Base-by-base conservation (phyloP, 2,113 vertebrate species). In the Notechis scutatus region DNA sequence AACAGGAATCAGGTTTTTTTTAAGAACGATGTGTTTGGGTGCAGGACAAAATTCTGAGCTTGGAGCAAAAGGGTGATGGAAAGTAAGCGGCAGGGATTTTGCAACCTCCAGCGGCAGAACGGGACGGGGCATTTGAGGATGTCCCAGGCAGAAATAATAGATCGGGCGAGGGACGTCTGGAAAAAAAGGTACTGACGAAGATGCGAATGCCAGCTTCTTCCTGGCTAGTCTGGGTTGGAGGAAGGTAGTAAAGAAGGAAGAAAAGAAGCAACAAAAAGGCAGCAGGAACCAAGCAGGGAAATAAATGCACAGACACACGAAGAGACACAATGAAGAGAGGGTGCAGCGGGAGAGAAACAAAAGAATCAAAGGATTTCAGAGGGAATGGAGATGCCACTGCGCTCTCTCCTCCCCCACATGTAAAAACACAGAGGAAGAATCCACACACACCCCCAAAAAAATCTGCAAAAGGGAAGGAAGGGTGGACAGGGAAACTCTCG, bases 141-240 rank as follows among this genome's bases (percentile, higher is more conserved):
- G 74, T 23, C 74, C 50, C 6, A 3, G 20, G 23, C n/a, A 52
- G 2, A 89, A 59, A 87, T n/a, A n/a, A 91, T 59, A 42, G 55
- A 45, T 45, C 5, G n/a, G 50, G 42, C 0, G 42, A 64, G 87
- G 2, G 12, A 86, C 0, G 8, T 52, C 88, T 86, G 9, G 74
- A 2, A 0, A 2, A 15, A 3, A 14, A 5, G 20, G 20, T 5
- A 85, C 26, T 24, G 0, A 29, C 11, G 34, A 14, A 1, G n/a
- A 24, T 1, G 14, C 0, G 10, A 54, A 11, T 29, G 54, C 39
- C 69, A 34, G 26, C 10, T 64, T 64, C 10, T 64, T 64, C 11
- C 59, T 1, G 26, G 59, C 59, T 64, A 64, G 0, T 3, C 9
- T 15, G 23, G 24, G n/a, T 74, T 5, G 45, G 45, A 47, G 45